These are phyloP conservation scores for Caenorhabditis wallacei DNA, from an alignment of 2,888 invertebrate species.

Conservation along the genomic window DNA sequence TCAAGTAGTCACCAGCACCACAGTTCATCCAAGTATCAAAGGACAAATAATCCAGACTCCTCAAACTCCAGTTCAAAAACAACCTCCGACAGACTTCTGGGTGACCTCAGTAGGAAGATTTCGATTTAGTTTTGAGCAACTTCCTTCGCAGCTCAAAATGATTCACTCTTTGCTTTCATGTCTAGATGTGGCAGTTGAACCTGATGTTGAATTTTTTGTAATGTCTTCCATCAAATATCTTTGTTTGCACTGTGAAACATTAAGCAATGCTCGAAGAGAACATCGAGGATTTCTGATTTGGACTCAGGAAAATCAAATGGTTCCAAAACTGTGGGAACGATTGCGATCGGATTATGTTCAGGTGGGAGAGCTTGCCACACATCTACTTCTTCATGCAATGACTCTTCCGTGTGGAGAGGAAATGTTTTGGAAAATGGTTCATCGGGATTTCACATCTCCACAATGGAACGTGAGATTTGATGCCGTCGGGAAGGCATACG, in stretches of 20 bases:
- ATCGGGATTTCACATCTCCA: conserved; percentile 93
- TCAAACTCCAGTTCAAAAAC: conserved; percentile 54
- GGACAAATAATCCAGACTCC: conserved; percentile 56
- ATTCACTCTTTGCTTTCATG: conserved; percentile 92
- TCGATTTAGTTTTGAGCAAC: conserved; percentile 91
- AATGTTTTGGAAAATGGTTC: conserved; percentile 95
- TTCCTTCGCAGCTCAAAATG: conserved; percentile 94
- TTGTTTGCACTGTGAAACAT: conserved; percentile 94
- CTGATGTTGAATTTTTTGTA: conserved; percentile 94
- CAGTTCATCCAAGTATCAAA: conserved; percentile 86
- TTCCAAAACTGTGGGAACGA: conserved; percentile 89
- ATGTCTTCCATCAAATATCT: conserved; percentile 93
- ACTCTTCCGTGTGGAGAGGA: conserved; percentile 95
- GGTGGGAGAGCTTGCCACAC: conserved; percentile 93
- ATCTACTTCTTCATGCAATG: conserved; percentile 94
- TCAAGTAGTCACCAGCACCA: conserved; percentile 89
- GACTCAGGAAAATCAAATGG: conserved; percentile 91
- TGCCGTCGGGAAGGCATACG: conserved; percentile 95
- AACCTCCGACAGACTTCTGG: conserved; percentile 87
- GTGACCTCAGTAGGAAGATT: conserved; percentile 94
- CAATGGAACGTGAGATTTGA: conserved; percentile 94
- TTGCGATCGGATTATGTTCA: conserved; percentile 81
- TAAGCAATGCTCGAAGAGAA: conserved; percentile 91
- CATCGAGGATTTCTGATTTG: conserved; percentile 85
- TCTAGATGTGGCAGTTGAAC: conserved; percentile 86